phyloP scores from a whole-genome alignment of 1,140 invertebrate species.

The Hyposmocoma kahamanoa region DNA sequence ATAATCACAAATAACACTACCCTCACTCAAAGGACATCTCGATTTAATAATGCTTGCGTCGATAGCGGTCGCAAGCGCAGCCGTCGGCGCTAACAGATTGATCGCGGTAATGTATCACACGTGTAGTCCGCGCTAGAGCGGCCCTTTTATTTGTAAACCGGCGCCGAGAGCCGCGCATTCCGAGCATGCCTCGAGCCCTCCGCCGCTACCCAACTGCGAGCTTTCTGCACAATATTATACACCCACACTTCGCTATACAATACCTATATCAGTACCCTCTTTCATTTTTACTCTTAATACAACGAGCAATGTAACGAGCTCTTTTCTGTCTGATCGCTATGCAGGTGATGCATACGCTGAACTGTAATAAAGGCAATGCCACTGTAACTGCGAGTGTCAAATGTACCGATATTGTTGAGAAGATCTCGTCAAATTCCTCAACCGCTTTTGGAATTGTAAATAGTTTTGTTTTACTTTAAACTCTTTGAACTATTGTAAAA shows the following conservation, averaged over 20 bases:
- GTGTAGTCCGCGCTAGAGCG: constrained; percentile 60
- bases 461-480: constrained; percentile 13
- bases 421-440: constrained; percentile 41
- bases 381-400: constrained; percentile 52
- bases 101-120: constrained; percentile 63
- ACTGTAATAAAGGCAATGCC: constrained; percentile 45
- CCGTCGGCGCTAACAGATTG: constrained; percentile 57
- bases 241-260: too few relatives aligned
- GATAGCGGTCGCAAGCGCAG: constrained; percentile 31
- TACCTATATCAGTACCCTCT: too few relatives aligned
- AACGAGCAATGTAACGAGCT: constrained; percentile 31
- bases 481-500: too few relatives aligned
- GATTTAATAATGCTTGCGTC: neutral
- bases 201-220: constrained; percentile 28
- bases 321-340: constrained; percentile 13
- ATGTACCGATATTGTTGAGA: constrained; percentile 42
- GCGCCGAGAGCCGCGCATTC: constrained; percentile 68
- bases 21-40: neutral
- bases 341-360: constrained; percentile 17
- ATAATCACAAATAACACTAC: too few relatives aligned
- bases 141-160: constrained; percentile 72
- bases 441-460: constrained; percentile 25
- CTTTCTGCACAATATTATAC: too few relatives aligned
- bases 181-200: constrained; percentile 57
- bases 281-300: too few relatives aligned